These are phyloP conservation scores for Leptoteleia sp. DNA, from an alignment of 1,140 invertebrate species.

Conservation along the genomic window DNA sequence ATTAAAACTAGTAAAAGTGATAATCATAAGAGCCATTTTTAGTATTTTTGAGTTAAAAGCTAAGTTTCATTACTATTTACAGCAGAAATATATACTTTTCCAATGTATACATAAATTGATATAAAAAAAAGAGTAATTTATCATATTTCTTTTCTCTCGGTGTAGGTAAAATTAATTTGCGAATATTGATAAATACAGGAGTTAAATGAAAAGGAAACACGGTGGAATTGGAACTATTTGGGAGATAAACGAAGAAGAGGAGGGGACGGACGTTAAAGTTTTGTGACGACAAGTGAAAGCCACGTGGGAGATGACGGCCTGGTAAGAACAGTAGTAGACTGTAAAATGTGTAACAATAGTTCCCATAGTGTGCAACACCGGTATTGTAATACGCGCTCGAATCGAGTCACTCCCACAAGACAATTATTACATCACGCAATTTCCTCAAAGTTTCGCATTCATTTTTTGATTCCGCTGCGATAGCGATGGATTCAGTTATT, in stretches of 20 bases:
- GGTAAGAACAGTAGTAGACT: slow-evolving; percentile 76
- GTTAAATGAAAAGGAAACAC: slow-evolving; percentile 12
- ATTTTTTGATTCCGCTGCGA: slow-evolving; percentile 57
- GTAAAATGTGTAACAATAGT: slow-evolving; percentile 81
- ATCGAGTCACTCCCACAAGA: slow-evolving; percentile 78
- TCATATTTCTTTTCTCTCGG: no score
- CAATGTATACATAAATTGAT: no score
- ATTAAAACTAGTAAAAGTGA: no score
- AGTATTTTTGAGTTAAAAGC: no score
- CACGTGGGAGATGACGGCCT: slow-evolving; percentile 76
- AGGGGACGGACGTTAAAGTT: slow-evolving; percentile 63
- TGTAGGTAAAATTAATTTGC: slow-evolving; percentile 11
- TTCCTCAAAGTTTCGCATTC: slow-evolving; percentile 73
- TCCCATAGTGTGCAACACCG: slow-evolving; percentile 79
- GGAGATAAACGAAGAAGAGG: slow-evolving; percentile 45
- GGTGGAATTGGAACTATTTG: slow-evolving; percentile 26
- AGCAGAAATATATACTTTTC: no score
- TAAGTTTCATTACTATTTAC: no score
- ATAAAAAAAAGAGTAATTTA: no score
- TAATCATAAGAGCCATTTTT: no score
- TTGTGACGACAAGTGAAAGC: slow-evolving; percentile 78
- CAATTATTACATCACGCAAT: slow-evolving; percentile 81
- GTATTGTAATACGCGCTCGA: slow-evolving; percentile 75
- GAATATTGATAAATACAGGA: background rate
- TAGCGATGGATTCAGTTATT: slow-evolving; percentile 59